Evolutionary conservation across 2,113 vertebrate genomes (phyloP), one percentile per base, ranked within the genome.

Genomic region (Nothocercus julius): DNA sequence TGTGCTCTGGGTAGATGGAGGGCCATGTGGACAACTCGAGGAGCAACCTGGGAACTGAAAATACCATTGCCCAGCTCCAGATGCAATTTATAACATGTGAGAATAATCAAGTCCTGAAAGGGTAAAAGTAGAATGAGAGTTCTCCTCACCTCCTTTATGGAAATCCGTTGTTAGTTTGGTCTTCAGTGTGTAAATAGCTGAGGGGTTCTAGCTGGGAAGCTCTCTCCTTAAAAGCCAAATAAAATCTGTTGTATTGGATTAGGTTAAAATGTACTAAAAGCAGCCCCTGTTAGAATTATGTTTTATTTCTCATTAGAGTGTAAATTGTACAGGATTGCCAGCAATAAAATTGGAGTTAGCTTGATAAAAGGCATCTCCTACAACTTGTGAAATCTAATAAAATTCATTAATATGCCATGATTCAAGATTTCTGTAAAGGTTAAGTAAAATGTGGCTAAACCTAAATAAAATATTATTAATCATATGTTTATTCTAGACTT

Each of bases 381-480:
- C 73, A 90, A 94, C 82, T 90, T 84, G 86, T 91, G 92, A 97
- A 96, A 85, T 92, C 32, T 30, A 95, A 94, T 97, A 97, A 97
- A 97, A 93, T 96, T 90, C 78, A 92, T 95, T 97, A 98, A 94
- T 97, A 82, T 80, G 89, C 53, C 68, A 78, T 78, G 90, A 95
- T 86, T 96, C 92, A 96, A 79, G 76, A 88, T 95, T 95, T 90
- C 92, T 96, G 7, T 89, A 95, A 92, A 92, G 92, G 93, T 96
- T 93, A 89, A 96, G 86, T 96, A 95, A 95, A 94, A 94, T 92
- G 93, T 72, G 42, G 54, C 67, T 91, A 85, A 95, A 82, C 59
- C 84, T 97, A 93, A 97, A 96, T 91, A 94, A 97, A 97, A 93
- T 89, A 82, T 64, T 92, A 76, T 90, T 96, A 91, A 88, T 94